phyloP scores from a whole-genome alignment of 2,113 vertebrate genomes.

The Coryphaenoides rupestris region DNA sequence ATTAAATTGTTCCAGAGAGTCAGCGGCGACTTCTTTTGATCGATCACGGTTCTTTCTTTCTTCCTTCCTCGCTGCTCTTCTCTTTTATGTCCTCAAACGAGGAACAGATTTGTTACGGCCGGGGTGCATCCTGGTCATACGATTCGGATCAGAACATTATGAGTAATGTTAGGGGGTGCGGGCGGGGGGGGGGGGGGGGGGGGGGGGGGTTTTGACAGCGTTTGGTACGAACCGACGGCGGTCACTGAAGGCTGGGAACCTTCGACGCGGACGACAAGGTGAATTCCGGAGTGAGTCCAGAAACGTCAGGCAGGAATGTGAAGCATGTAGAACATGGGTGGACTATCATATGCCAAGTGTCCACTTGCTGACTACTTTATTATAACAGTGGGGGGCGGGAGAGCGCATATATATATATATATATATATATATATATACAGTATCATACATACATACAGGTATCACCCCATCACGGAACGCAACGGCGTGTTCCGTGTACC shows the following conservation, averaged over 20 bases:
- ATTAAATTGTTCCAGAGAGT: too few species aligned
- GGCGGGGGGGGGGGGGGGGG: constrained; percentile 15
- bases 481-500: too few species aligned
- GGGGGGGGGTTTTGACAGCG: constrained; percentile 16
- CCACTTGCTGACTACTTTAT: not conserved
- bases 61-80: too few species aligned
- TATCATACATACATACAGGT: too few species aligned
- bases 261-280: constrained; percentile 36
- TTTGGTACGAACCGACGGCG: not conserved
- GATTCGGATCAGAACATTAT: not conserved
- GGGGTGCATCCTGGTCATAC: too few species aligned
- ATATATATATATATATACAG: too few species aligned
- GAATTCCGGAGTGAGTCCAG: constrained; percentile 47
- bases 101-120: too few species aligned
- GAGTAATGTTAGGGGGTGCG: constrained; percentile 8
- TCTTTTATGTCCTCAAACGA: too few species aligned
- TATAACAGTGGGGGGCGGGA: not conserved
- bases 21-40: too few species aligned
- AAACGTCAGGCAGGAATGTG: constrained; percentile 40
- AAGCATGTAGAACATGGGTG: constrained; percentile 43
- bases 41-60: too few species aligned
- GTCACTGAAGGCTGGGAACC: constrained; percentile 14
- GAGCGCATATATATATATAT: too few species aligned
- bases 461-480: too few species aligned
- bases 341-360: constrained; percentile 32